A percentile compares a stretch with the other conserved stretches of the same genome.
These are phyloP conservation scores for Lepus townsendii DNA, from an alignment of 2,797 vertebrate species.

Conservation along the genomic window DNA sequence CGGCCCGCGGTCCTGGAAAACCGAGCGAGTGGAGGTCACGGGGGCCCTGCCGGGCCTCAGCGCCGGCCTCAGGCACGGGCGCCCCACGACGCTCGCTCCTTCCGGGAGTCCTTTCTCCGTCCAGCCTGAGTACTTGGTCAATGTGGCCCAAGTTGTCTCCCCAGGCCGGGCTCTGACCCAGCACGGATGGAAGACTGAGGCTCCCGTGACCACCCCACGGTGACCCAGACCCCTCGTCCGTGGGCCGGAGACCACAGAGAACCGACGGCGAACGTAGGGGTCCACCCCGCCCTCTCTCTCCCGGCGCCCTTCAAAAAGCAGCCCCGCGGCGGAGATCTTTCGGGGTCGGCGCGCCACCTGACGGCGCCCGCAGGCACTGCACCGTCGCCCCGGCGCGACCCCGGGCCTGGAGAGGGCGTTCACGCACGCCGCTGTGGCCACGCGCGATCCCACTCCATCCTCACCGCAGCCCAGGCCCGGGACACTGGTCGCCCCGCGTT, in stretches of 20 bases:
- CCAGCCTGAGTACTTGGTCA: slow-evolving; percentile 40
- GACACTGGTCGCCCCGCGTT: neutral
- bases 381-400: neutral
- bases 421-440: neutral
- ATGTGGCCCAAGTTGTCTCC: neutral
- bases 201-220: neutral
- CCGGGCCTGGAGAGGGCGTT: neutral
- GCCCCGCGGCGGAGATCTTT: neutral
- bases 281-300: neutral
- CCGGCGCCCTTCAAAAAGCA: neutral
- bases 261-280: neutral
- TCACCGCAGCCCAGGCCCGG: neutral
- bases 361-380: slow-evolving; percentile 25
- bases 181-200: neutral
- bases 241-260: neutral
- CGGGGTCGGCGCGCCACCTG: slow-evolving; percentile 63
- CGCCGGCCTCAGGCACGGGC: neutral
- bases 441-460: neutral
- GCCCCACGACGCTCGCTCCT: neutral
- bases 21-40: neutral
- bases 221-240: neutral
- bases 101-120: slow-evolving; percentile 35
- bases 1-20: neutral
- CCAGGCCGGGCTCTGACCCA: neutral
- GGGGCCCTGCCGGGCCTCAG: neutral